These are phyloP conservation scores for Micrastur ruficollis DNA, from an alignment of 2,797 vertebrate species.

Conservation along the genomic window DNA sequence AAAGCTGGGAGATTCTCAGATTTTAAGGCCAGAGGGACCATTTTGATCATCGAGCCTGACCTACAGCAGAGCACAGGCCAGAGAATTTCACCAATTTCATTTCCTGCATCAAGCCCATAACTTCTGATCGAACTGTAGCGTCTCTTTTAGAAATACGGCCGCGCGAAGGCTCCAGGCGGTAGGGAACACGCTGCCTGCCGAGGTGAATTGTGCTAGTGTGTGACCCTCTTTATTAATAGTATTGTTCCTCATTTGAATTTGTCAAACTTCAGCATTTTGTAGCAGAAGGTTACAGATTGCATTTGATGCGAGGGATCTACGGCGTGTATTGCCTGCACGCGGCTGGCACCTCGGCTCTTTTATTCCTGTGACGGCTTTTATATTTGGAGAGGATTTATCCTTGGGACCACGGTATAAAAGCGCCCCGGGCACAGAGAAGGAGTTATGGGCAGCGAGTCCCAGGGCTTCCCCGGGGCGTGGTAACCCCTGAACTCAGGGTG, in stretches of 20 bases:
- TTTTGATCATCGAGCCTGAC: conserved; percentile 47
- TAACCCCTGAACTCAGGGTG: neutral
- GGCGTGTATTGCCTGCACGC: neutral
- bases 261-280: conserved; percentile 58
- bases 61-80: conserved; percentile 34
- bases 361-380: neutral
- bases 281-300: conserved; percentile 27
- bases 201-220: neutral
- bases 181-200: neutral
- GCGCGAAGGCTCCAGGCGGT: neutral
- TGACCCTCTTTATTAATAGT: conserved; percentile 50
- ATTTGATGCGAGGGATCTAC: neutral
- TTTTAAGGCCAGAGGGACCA: conserved; percentile 54
- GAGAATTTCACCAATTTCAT: conserved; percentile 48
- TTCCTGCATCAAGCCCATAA: conserved; percentile 13
- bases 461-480: rapidly evolving
- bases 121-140: neutral
- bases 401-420: neutral
- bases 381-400: neutral
- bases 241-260: conserved; percentile 57
- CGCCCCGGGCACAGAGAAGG: neutral
- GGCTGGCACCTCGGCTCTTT: neutral
- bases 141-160: conserved; percentile 5
- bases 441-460: neutral
- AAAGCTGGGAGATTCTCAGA: conserved; percentile 22